These are phyloP conservation scores for Antennarius maculatus DNA, from an alignment of 2,797 vertebrate genomes.

Conservation along the genomic window DNA sequence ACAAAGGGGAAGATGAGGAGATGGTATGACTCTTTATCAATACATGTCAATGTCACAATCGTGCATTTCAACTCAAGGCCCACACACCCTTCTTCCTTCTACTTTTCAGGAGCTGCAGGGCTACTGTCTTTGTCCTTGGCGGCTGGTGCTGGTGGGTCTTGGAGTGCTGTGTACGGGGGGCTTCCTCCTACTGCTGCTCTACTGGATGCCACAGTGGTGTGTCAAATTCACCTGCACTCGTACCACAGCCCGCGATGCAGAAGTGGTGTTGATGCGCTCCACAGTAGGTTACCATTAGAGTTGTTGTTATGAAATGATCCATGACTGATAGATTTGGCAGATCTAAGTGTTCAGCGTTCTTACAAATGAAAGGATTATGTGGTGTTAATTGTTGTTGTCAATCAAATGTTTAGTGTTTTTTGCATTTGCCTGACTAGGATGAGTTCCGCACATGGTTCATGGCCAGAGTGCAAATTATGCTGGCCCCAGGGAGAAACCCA, in stretches of 20 bases:
- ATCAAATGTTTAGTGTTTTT: not conserved
- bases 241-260: constrained; percentile 85
- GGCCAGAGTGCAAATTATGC: constrained; percentile 89
- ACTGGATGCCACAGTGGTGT: constrained; percentile 99
- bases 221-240: constrained; percentile 91
- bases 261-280: constrained; percentile 92
- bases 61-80: not conserved
- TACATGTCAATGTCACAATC: rapidly evolving
- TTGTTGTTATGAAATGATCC: not conserved
- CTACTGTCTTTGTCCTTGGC: constrained; percentile 91
- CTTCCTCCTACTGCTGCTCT: constrained; percentile 95
- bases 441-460: constrained; percentile 97
- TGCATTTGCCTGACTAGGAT: constrained; percentile 79
- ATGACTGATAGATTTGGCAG: not conserved
- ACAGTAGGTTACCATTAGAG: constrained; percentile 81
- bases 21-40: constrained; percentile 82
- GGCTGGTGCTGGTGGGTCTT: constrained; percentile 86
- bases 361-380: rapidly evolving
- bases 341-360: not conserved
- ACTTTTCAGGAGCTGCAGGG: constrained; percentile 88
- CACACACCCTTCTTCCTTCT: not conserved
- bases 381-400: not conserved
- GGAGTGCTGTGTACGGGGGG: constrained; percentile 92
- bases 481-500: constrained; percentile 86
- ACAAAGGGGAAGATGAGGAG: constrained; percentile 94